These are phyloP conservation scores for Chlorospingus flavigularis DNA, from an alignment of 2,797 vertebrate genomes.

Conservation along the genomic window DNA sequence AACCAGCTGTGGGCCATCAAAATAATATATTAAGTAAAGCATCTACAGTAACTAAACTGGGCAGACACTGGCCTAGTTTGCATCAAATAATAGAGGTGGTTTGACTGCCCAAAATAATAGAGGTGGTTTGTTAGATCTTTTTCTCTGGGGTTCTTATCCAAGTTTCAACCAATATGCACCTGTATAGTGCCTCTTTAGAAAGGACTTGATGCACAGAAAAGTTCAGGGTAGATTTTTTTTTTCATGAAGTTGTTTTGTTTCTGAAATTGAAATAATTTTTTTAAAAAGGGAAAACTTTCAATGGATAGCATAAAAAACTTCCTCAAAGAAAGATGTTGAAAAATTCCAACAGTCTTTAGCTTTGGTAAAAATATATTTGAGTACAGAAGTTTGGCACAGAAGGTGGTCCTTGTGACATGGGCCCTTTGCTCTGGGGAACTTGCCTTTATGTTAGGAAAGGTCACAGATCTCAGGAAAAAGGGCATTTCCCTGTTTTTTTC, in stretches of 20 bases:
- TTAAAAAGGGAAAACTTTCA: background rate
- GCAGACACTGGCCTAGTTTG: background rate
- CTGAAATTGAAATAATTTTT: background rate
- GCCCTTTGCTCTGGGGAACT: background rate
- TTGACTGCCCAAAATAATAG: conserved; percentile 24
- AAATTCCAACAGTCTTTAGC: background rate
- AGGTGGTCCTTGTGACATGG: background rate
- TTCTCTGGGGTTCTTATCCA: background rate
- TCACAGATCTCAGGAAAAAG: background rate
- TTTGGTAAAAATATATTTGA: background rate
- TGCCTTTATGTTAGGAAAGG: background rate
- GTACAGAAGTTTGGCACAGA: background rate
- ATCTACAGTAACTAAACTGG: background rate
- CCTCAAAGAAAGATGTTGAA: background rate
- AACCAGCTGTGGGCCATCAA: conserved; percentile 37
- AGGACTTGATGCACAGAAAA: background rate
- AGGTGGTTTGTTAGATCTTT: background rate
- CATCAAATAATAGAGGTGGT: background rate
- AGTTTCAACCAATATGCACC: background rate
- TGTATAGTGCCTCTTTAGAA: background rate
- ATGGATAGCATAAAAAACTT: background rate
- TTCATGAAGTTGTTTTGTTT: background rate
- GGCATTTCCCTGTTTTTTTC: background rate
- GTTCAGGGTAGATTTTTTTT: background rate
- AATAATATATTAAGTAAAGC: conserved; percentile 14